Base-by-base conservation (phyloP, 2,888 invertebrate species). In the Calameuta pallipes region DNA sequence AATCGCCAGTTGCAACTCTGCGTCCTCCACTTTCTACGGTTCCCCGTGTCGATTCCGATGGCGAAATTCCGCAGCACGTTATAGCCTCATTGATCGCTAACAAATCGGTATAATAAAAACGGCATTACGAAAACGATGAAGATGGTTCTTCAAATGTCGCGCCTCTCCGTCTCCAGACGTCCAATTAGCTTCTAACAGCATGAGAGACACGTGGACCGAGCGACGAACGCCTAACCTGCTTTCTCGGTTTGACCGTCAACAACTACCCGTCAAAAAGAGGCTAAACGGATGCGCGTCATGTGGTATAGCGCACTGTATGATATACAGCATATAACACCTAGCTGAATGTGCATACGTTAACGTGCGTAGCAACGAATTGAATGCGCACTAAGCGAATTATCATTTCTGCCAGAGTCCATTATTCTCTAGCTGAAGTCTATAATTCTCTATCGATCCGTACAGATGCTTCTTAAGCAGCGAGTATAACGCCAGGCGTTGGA, bases 191-290 rank as follows among this genome's bases (percentile, higher is more conserved):
- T 41, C 41, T 1, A 41, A 15, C 2, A 23, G 23, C 23, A 15
- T 1, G 31, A 75, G 69, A 74, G 33, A 74, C 35, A 11, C 35
- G 69, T 74, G 36, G 36, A 74, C 33, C 56, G 76, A 41, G 31
- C 33, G 31, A 71, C 13, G 71, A 31, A 11, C 71, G 71, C 11
- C 13, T 31, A 31, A 31, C 71, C 33, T 11, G 71, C 71, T 71
- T 71, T 71, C 71, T 71, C 71, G 71, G 71, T 71, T 71, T 71
- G 31, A 71, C 71, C 71, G 71, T 56, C 23, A 9, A 23, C 23
- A 56, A 23, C 56, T 56, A 56, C 9, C 56, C 15, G 56, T 23
- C 56, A 9, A 56, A 56, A 15, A 56, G 56, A 9, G 56, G 23
- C 56, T 56, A 56, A 56, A 23, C 23, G 23, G 23, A 56, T 56